phyloP scores from a whole-genome alignment of 2,888 invertebrate species.

The Adelphocoris suturalis region DNA sequence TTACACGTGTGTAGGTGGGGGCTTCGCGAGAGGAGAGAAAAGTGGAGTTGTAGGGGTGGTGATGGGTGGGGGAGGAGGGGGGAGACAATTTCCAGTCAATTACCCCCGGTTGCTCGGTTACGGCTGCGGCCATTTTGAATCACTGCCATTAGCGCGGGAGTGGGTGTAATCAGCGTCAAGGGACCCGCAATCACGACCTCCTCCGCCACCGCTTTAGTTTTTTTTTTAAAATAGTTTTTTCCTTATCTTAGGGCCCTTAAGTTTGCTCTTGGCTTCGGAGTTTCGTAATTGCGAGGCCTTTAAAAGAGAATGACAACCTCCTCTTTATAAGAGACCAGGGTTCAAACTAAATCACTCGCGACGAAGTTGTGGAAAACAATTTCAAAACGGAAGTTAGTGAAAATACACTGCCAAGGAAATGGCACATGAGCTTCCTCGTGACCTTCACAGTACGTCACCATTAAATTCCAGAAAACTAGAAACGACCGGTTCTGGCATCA shows the following conservation, averaged over 20 bases:
- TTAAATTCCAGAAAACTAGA: no score
- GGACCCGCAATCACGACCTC: slow-evolving; percentile 48
- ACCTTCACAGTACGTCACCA: no score
- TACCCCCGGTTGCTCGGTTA: slow-evolving; percentile 55
- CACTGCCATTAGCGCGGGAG: slow-evolving; percentile 62
- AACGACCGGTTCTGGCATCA: no score
- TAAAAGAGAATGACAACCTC: neutral
- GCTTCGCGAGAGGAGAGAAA: neutral
- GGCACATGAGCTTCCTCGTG: no score
- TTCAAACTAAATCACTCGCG: no score
- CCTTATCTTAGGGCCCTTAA: neutral
- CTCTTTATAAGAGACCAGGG: no score
- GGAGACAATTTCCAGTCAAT: slow-evolving; percentile 31
- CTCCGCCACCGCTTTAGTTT: neutral
- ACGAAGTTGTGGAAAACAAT: no score
- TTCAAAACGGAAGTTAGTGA: no score
- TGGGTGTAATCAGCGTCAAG: slow-evolving; percentile 64
- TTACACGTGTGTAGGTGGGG: slow-evolving; percentile 10
- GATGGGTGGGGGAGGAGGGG: neutral
- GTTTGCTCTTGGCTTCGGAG: neutral
- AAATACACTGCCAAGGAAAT: no score
- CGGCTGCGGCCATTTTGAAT: slow-evolving; percentile 60
- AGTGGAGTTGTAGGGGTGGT: neutral
- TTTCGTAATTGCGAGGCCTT: neutral
- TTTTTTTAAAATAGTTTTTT: neutral